Evolutionary conservation across 2,113 vertebrate genomes (phyloP), one percentile per base, ranked within the genome.

Genomic region (Serinus canaria): DNA sequence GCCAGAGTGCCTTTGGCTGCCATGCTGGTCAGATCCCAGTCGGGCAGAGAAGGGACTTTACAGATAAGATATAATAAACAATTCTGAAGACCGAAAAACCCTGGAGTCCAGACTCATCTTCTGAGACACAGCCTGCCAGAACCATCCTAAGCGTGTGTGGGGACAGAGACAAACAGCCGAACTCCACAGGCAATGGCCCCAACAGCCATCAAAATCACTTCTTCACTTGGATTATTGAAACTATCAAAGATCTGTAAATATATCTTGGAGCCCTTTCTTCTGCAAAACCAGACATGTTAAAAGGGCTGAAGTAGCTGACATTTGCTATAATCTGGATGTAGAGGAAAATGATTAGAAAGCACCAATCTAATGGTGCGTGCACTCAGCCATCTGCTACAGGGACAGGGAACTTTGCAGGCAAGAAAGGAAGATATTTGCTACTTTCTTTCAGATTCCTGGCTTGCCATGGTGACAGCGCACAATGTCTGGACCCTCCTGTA

Each of bases 221-320:
- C 97, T 94, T 88, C 78, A 59, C 49, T 94, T 81, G 66, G 39
- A 60, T 91, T 93, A 86, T 76, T 78, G 69, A 88, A 92, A 82
- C 64, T 90, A 68, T 47, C 39, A 79, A 92, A 81, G 50, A 74
- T 79, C 52, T 74, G 49, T 55, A 73, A 93, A 75, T 78, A 88
- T 67, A 44, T 58, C 68, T 87, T 83, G 84, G 67, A 97, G 30
- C 46, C 63, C 56, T 60, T 86, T 74, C 84, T 91, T 94, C 86
- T 91, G 24, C 80, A 96, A 93, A 91, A 16, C 5, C 49, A 95
- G 39, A 35, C 49, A 15, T 64, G 11, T 55, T 92, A 50, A 87
- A 91, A 88, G 13, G 52, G 22, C 28, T 94, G 75, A 87, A 93
- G 93, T 63, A 93, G n/a, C 43, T 82, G 43, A 31, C 37, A 37